phyloP scores from a whole-genome alignment of 2,113 vertebrate genomes.

The Archilochus colubris region DNA sequence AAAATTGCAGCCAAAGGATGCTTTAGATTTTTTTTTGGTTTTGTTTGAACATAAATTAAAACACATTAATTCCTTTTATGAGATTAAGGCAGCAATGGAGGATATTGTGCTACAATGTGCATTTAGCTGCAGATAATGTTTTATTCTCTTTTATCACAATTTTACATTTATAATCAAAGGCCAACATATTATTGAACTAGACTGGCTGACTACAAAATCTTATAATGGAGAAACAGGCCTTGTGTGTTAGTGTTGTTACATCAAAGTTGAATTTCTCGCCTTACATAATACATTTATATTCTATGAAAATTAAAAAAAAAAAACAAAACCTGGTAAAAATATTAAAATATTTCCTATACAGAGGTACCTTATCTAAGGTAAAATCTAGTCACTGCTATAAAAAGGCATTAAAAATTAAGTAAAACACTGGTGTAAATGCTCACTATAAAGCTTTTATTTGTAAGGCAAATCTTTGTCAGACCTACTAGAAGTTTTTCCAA shows the following conservation, averaged over 20 bases:
- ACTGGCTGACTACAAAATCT: constrained; percentile 21
- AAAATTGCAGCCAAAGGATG: constrained; percentile 12
- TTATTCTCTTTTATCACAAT: constrained; percentile 19
- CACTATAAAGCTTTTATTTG: constrained; percentile 18
- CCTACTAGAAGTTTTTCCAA: constrained; percentile 16
- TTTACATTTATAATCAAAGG: constrained; percentile 32
- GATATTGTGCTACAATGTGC: constrained; percentile 40
- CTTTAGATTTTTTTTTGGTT: background rate
- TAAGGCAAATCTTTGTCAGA: constrained; percentile 48
- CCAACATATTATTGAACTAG: constrained; percentile 19
- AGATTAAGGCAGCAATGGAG: constrained; percentile 72
- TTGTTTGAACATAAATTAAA: background rate
- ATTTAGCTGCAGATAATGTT: constrained; percentile 12
- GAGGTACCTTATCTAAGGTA: constrained; percentile 43
- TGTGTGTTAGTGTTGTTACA: background rate
- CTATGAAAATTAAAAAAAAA: constrained; percentile 49
- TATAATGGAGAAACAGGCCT: background rate
- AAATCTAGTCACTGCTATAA: constrained; percentile 53
- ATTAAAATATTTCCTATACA: constrained; percentile 66
- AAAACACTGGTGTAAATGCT: constrained; percentile 25
- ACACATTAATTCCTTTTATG: background rate
- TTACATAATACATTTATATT: constrained; percentile 34
- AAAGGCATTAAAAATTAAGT: constrained; percentile 67
- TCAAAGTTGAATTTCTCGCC: background rate
- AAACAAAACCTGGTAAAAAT: constrained; percentile 65